Evolutionary conservation across 1,140 invertebrate genomes (phyloP).

Genomic region (Piezodorus guildinii): DNA sequence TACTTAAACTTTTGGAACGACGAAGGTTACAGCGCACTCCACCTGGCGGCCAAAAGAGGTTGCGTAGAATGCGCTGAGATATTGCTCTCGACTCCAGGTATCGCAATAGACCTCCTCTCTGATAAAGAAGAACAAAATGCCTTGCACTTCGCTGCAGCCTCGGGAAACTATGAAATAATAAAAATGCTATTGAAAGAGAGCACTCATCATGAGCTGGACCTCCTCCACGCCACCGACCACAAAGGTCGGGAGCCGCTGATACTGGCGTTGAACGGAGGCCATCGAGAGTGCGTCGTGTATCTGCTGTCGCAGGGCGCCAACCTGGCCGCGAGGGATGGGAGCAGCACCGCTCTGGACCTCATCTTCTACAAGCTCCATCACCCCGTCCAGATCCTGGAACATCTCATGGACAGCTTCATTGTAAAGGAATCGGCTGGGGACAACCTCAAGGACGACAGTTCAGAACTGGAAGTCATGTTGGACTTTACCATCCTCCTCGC

Average conservation of each 20-base stretch:
- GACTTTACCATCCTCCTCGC: background rate
- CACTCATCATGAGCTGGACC: background rate
- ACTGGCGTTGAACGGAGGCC: background rate
- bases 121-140: no score
- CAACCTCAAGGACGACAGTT: background rate
- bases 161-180: background rate
- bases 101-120: no score
- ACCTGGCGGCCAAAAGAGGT: background rate
- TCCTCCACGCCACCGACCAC: background rate
- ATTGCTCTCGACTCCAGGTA: background rate
- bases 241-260: background rate
- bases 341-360: background rate
- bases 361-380: background rate
- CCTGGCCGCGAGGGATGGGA: background rate
- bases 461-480: background rate
- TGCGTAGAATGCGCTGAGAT: background rate
- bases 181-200: background rate
- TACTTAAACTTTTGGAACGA: background rate
- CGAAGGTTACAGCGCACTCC: background rate
- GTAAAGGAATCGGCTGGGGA: background rate
- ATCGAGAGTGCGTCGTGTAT: background rate
- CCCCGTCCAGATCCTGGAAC: background rate
- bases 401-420: conserved; percentile 4
- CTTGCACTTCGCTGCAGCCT: no score
- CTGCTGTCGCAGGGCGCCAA: background rate